Conservation (phyloP, 1,140 invertebrate species). For the Drosophila willistoni region DNA sequence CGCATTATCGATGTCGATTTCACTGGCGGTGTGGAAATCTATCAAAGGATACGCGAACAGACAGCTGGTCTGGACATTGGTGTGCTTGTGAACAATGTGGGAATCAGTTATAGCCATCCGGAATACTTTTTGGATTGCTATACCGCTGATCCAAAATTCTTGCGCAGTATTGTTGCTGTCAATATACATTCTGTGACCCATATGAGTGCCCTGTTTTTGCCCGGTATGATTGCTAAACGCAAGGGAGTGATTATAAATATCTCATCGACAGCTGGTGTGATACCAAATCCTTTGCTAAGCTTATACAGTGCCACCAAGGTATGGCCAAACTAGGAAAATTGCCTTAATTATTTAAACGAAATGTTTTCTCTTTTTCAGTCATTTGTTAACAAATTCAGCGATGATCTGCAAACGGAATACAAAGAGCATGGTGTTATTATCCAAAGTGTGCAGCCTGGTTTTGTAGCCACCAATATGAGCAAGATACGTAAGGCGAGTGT, state of each 20-base stretch:
- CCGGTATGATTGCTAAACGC: conserved; percentile 92
- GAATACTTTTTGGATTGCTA: conserved; percentile 91
- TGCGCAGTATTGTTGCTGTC: conserved; percentile 87
- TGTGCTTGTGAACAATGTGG: conserved; percentile 97
- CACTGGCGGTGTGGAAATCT: conserved; percentile 88
- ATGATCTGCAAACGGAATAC: conserved; percentile 92
- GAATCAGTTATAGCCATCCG: conserved; percentile 94
- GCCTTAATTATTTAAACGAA: no score
- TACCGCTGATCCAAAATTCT: conserved; percentile 84
- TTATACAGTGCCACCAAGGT: conserved; percentile 96
- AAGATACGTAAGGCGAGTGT: conserved; percentile 91
- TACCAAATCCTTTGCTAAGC: conserved; percentile 92
- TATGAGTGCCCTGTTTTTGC: conserved; percentile 93
- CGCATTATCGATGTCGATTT: conserved; percentile 94
- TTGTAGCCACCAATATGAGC: conserved; percentile 97
- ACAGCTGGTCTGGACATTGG: conserved; percentile 93
- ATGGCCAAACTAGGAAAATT: conserved; percentile 30
- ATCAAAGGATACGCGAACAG: conserved; percentile 89
- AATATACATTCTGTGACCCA: conserved; percentile 90
- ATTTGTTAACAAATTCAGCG: conserved; percentile 93
- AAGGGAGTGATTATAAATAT: conserved; percentile 96
- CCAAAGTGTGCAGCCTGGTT: conserved; percentile 93
- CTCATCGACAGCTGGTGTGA: conserved; percentile 91
- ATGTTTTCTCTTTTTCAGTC: conserved; percentile 84
- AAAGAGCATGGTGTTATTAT: conserved; percentile 90